Base-by-base conservation (phyloP, 2,888 invertebrate genomes). In the Trichacis sp. region DNA sequence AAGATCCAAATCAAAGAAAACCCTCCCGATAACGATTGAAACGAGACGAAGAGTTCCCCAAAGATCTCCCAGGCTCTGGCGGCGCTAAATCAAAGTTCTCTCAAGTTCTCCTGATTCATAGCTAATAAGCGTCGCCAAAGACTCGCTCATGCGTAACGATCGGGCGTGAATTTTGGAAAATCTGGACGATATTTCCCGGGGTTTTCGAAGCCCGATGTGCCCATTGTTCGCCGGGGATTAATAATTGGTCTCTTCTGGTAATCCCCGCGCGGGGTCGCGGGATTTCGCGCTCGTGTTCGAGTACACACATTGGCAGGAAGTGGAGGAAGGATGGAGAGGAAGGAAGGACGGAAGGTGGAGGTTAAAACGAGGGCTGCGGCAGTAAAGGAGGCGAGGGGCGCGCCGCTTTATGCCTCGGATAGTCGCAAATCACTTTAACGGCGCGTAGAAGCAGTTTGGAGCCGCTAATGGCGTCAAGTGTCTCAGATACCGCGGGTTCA, bases 391-490 rank as follows among this genome's bases (percentile, higher is more conserved):
- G 19, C 12, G 47, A 40, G 61, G 24, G 24, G 24, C 8, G 24
- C 24, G 63, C 66, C 65, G 67, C 69, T 70, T 75, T 73, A 73
- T 74, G 73, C 72, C 76, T 74, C 70, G 75, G 75, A 73, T 75
- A 74, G 77, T 84, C 81, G 80, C 82, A 81, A 84, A 83, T 83
- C 83, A 83, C 81, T 81, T 82, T 83, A 82, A 82, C 79, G 80
- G 81, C 81, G 72, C 71, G 73, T 58, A 71, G 77, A 73, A 78
- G 82, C 80, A 80, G 81, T 83, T 83, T 80, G 72, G 79, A 80
- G 79, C 76, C 79, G 80, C 79, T 83, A 83, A 83, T 83, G 80
- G 81, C 81, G 78, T 82, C 80, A 82, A 83, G 81, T 80, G 79
- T 82, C 82, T 81, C 79, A 73, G 78, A 80, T 81, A 81, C 77